phyloP scores from a whole-genome alignment of 2,888 invertebrate species.

The Scelioninae gen. 2 region DNA sequence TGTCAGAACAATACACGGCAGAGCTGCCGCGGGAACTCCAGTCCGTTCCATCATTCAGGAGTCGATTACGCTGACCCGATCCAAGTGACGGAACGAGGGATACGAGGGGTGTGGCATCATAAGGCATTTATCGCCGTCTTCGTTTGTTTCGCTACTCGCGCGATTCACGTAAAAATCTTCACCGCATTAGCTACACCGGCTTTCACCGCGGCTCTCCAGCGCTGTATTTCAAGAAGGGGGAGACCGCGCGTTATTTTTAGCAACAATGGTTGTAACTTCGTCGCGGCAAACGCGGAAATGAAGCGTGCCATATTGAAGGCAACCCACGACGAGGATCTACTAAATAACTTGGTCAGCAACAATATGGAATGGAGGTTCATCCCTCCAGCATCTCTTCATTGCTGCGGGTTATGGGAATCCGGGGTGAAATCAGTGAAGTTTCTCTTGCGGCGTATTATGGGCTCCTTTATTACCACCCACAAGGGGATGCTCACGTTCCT shows the following conservation, averaged over 20 bases:
- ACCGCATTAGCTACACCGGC: not conserved
- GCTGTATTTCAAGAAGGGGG: constrained; percentile 1
- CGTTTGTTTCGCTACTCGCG: constrained; percentile 2
- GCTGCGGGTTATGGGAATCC: constrained; percentile 65
- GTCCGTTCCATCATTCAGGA: too few species aligned
- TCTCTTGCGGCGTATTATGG: too few species aligned
- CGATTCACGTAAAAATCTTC: not conserved
- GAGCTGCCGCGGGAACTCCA: too few species aligned
- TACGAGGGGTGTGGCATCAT: not conserved
- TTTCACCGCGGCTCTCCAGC: constrained; percentile 1
- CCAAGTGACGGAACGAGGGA: too few species aligned
- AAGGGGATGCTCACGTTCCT: too few species aligned
- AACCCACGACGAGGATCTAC: too few species aligned
- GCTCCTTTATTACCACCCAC: too few species aligned
- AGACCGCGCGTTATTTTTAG: not conserved
- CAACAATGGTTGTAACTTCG: constrained; percentile 6
- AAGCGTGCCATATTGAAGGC: not conserved
- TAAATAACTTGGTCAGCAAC: not conserved
- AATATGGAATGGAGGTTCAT: constrained; percentile 1
- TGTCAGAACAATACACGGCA: too few species aligned
- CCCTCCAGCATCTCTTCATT: constrained; percentile 62
- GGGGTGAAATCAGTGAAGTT: constrained; percentile 55
- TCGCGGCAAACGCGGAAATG: not conserved
- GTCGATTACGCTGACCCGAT: too few species aligned
- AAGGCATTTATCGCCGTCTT: constrained; percentile 9